Percentiles rank a stretch among this genome's conserved stretches.
Conservation (phyloP, 2,797 vertebrate genomes). For the Cirrhinus molitorella region DNA sequence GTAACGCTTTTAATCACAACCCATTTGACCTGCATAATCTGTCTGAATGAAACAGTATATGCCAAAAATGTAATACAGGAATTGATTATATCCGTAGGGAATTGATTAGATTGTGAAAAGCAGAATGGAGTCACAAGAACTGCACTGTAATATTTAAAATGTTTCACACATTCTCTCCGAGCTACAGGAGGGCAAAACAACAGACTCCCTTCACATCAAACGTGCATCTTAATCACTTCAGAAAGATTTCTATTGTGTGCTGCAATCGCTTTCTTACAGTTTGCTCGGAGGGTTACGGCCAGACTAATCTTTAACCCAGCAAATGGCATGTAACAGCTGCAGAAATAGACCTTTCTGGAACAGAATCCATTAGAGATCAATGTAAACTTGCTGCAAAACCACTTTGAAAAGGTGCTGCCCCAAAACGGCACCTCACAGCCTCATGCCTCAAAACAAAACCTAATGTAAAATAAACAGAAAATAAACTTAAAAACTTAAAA, state of each 20-base stretch:
- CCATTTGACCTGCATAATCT: background rate
- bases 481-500: too few species aligned
- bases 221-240: background rate
- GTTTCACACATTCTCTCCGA: background rate
- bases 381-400: background rate
- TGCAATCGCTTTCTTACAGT: background rate
- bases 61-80: background rate
- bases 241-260: background rate
- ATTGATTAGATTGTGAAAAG: background rate
- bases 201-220: background rate
- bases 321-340: background rate
- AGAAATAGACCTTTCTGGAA: slow-evolving; percentile 5
- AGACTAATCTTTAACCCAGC: slow-evolving; percentile 25
- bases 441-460: too few species aligned
- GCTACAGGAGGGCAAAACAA: background rate
- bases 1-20: background rate
- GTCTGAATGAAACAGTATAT: background rate
- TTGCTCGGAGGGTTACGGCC: background rate
- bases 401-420: background rate
- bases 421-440: too few species aligned
- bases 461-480: too few species aligned
- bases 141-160: background rate
- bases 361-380: slow-evolving; percentile 1
- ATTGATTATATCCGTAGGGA: background rate
- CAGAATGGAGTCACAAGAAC: background rate